Base-by-base conservation (phyloP, 2,113 vertebrate genomes). In the Mastomys natalensis region DNA sequence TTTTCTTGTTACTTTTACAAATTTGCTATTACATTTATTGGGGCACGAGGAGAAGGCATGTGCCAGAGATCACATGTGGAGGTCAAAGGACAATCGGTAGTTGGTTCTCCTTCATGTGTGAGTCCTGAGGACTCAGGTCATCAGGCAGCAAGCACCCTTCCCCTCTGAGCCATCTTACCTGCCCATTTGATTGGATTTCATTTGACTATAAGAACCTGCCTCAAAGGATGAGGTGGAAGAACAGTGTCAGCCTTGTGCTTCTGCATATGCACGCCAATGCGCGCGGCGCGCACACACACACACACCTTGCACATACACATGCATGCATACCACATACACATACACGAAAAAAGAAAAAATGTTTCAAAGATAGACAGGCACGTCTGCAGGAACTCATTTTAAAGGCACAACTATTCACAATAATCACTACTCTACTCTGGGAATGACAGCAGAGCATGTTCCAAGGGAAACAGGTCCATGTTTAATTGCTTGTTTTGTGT, bases 261-360 rank as follows among this genome's bases (percentile, higher is more conserved):
- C 6, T 3, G 8, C 0, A 10, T 12, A 43, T 37, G 26, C n/a
- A 17, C 1, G 58, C 11, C 7, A 17, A 15, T 16, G 24, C 37
- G 15, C 10, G 12, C 8, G 43, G 29, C 8, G 34, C 60, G 37
- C 37, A 45, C 2, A 85, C 11, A 45, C 58, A 85, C 29, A 11
- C 24, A 85, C n/a, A 43, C 8, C 58, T 19, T 45, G 55, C n/a
- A 45, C 4, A 85, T 21, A 45, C 58, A 85, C 29, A 11, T 64
- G 3, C 58, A 85, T 10, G 82, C n/a, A 64, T 11, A 31, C 15
- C 26, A 85, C 40, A 43, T 16, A 43, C 11, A 43, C 60, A 86
- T 12, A 66, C 58, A 84, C 15, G 5, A 58, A 29, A 60, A 81
- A 58, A 3, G 2, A 58, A 82, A 58, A 40, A 64, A 8, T 3